Base-by-base conservation (phyloP, 2,888 invertebrate species). In the Zootermopsis nevadensis region DNA sequence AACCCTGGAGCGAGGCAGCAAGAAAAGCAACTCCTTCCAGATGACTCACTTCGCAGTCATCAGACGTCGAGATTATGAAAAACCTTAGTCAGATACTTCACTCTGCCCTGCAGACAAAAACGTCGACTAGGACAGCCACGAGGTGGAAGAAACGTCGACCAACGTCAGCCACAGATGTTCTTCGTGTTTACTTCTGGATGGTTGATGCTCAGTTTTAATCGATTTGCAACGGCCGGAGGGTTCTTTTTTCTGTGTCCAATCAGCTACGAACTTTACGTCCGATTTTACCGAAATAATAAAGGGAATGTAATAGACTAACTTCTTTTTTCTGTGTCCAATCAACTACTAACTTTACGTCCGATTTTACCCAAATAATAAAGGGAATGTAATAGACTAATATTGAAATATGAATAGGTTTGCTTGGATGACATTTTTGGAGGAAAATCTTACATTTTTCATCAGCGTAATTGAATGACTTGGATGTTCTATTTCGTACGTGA, bases 41-140 rank as follows among this genome's bases (percentile, higher is more conserved):
- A 94, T 96, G 91, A 96, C 96, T 84, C 96, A 97, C 90, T 96
- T 95, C 89, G 96, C 96, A 80, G 96, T 96, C 87, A 94, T 97
- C 87, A 94, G 95, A 87, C 93, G 96, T 86, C 94, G 95, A 87
- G 95, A 95, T 87, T 94, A 94, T 88, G 93, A 93, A 85, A 90
- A 89, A 86, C 88, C 88, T 86, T 89, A 89, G 86, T 74, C 74
- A 38, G 74, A 74, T n/a, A n/a, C 24, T 15, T 3, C 7, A 24
- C 33, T 74, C 24, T 74, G 22, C 74, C 42, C 74, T 38, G 31
- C 33, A 33, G 74, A 74, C 10, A 60, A 27, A 12, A n/a, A 60
- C n/a, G 60, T 27, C 27, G 38, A 74, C 38, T 38, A 74, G 24
- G 69, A 69, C 10, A 69, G 19, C 8, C 69, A 30, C 12, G 30